Evolutionary conservation across 2,888 invertebrate genomes (phyloP), one percentile per base, ranked within the genome.

Genomic region (Amblyjoppa fuscipennis): DNA sequence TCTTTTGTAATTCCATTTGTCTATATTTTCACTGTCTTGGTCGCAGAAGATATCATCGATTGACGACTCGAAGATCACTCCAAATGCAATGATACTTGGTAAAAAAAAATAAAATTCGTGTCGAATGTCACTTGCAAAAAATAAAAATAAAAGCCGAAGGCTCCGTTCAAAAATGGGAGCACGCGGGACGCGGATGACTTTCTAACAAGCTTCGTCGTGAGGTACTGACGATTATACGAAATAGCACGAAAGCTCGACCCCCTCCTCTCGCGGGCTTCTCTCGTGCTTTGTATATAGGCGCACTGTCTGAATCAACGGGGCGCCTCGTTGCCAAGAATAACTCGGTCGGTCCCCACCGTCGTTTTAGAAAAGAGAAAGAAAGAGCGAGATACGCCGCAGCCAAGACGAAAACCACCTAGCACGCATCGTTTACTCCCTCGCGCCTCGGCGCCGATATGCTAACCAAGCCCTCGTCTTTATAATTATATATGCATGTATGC

Each of bases 311-410:
- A 84, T 82, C 84, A 83, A 84, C 79, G 88, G 87, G 89, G 90
- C 91, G 89, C 91, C 91, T 88, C 88, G 90, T 88, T 88, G 91
- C 93, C 91, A 89, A 90, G 91, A 93, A 93, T 93, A 93, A 90
- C 92, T 86, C 89, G 78, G 87, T 87, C 85, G 88, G 84, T 76
- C 85, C 86, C 87, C 91, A 90, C 92, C 90, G 89, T 88, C 89
- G 87, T 53, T 34, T 31, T 64, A 34, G n/a, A n/a, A 51, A n/a
- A 51, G 73, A 64, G 76, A 73, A 59, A 56, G 61, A 71, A 76
- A 75, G 79, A 78, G n/a, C 68, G 71, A 81, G 53, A 70, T 28
- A 49, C 59, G 64, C 71, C 64, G 73, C 76, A 66, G 80, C 66
- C 71, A 81, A 89, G 84, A 85, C 70, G 84, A 73, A 83, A 85